phyloP scores from a whole-genome alignment of 2,888 invertebrate genomes.

The Teleiodes luculella region DNA sequence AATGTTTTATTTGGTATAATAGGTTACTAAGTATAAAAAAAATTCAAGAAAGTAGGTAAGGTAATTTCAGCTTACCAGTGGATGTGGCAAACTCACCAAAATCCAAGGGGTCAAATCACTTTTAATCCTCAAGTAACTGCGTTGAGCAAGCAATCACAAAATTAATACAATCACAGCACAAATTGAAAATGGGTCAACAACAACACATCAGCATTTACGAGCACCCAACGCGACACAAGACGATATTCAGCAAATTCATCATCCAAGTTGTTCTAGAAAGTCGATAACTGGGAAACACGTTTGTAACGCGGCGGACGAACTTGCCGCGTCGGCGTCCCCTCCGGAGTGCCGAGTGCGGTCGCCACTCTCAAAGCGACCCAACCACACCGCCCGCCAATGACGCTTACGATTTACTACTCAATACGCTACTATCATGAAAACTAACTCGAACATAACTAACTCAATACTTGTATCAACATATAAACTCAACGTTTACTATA shows the following conservation, averaged over 20 bases:
- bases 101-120: background rate
- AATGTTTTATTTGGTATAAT: no score
- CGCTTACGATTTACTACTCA: slow-evolving; percentile 52
- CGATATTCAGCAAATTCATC: slow-evolving; percentile 12
- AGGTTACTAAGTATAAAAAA: background rate
- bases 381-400: slow-evolving; percentile 50
- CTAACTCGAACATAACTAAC: slow-evolving; percentile 27
- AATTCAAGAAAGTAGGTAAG: no score
- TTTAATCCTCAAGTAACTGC: background rate
- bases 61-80: background rate
- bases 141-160: background rate
- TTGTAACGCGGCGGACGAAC: slow-evolving; percentile 48
- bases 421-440: slow-evolving; percentile 27
- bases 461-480: slow-evolving; percentile 21
- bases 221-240: background rate
- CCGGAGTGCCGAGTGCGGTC: slow-evolving; percentile 45
- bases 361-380: background rate
- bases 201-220: slow-evolving; percentile 24
- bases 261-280: slow-evolving; percentile 53
- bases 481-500: slow-evolving; percentile 33
- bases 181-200: slow-evolving; percentile 40
- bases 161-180: slow-evolving; percentile 19
- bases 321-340: slow-evolving; percentile 66
- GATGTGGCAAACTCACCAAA: background rate
- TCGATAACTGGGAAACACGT: slow-evolving; percentile 52